Evolutionary conservation across 2,888 invertebrate species (phyloP), one percentile per base, ranked within the genome.

Genomic region (Lydus trimaculatus): DNA sequence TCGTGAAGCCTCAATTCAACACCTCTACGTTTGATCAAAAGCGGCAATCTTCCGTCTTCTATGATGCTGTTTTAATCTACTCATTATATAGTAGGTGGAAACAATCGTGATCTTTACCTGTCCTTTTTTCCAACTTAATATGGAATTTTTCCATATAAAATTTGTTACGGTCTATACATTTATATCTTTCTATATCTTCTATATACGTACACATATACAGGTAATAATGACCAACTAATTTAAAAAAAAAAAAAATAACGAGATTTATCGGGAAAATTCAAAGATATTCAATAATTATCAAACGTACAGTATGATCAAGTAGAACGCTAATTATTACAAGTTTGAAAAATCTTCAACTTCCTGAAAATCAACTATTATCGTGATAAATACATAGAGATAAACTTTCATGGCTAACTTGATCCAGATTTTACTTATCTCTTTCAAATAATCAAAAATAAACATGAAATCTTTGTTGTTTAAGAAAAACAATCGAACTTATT

Each of bases 1-100:
- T 80, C 80, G 81, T 82, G 80, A 83, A 80, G 79, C 82, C 82
- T 82, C 83, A 82, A 83, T 84, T 84, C 84, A 82, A 82, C 84
- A 84, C 84, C 83, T 84, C 76, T 77, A 75, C 80, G 80, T 82
- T 81, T 80, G 82, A 83, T 82, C 79, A 76, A 72, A 48, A 75
- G 77, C 81, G 79, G 80, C 81, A 79, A 79, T 81, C 78, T 75
- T 75, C 43, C 75, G 76, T 48, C 20, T 48, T 48, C 80, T 75
- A 74, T 75, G 74, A 75, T 77, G 76, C 76, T 20, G 75, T 79
- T 80, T 81, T 79, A 80, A 79, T 80, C 79, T 76, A 79, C 80
- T 81, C 81, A 81, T 83, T 82, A 82, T 81, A 76, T 79, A 75
- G 81, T 79, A 82, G 82, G 82, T 81, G 80, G 81, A 76, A 77